Percentiles rank a stretch among this genome's conserved stretches.
These are phyloP conservation scores for Trichacis sp. DNA, from an alignment of 2,888 invertebrate species.

Conservation along the genomic window DNA sequence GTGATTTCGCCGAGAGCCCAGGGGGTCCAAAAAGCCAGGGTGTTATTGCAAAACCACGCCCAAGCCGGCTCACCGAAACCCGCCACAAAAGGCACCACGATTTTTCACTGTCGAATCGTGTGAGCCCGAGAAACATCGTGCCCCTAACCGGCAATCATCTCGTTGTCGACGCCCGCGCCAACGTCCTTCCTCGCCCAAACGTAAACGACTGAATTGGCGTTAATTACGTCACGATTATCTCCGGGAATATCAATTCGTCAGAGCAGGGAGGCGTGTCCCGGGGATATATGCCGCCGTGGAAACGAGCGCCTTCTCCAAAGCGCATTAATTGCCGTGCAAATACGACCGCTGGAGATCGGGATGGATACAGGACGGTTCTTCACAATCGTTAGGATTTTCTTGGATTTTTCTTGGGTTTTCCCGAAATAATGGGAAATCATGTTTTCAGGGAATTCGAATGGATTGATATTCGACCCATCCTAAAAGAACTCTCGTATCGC, in stretches of 20 bases:
- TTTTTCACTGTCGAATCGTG: constrained; percentile 41
- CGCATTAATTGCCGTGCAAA: too few relatives aligned
- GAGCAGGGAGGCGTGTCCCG: background rate
- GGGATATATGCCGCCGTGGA: too few relatives aligned
- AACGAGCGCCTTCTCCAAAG: too few relatives aligned
- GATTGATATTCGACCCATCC: too few relatives aligned
- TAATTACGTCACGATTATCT: constrained; percentile 54
- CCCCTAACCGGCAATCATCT: constrained; percentile 56
- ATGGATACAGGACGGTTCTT: too few relatives aligned
- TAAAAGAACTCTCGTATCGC: too few relatives aligned
- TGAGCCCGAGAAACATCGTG: constrained; percentile 21
- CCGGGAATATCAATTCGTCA: constrained; percentile 9
- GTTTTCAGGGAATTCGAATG: too few relatives aligned
- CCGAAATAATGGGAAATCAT: too few relatives aligned
- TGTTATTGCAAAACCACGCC: constrained; percentile 37
- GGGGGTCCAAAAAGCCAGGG: constrained; percentile 28
- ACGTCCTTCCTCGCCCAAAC: constrained; percentile 41
- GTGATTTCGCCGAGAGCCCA: constrained; percentile 28
- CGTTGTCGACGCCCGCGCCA: constrained; percentile 53
- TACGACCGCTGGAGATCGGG: too few relatives aligned
- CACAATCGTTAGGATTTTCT: too few relatives aligned
- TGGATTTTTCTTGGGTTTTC: too few relatives aligned
- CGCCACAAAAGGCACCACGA: constrained; percentile 35
- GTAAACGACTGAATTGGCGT: constrained; percentile 60
- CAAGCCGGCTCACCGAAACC: too few relatives aligned